Evolutionary conservation across 2,888 invertebrate species (phyloP).

Genomic region (Trissonchulus latispiculum): DNA sequence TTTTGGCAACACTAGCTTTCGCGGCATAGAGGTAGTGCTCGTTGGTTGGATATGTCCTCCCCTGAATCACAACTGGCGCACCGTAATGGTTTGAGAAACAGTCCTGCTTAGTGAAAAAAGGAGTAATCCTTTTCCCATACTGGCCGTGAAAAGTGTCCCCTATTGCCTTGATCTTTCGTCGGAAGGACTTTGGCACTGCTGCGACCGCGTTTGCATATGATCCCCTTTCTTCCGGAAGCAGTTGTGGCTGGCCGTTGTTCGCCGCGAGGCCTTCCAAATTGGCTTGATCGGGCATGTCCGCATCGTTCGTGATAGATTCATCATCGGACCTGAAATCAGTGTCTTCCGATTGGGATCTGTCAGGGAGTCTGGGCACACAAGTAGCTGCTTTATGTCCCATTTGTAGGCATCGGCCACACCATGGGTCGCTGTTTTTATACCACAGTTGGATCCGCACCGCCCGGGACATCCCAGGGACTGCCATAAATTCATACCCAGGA

Average conservation of each 20-base stretch:
- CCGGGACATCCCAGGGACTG: neutral
- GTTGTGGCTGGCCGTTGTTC: too few relatives aligned
- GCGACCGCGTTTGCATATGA: too few relatives aligned
- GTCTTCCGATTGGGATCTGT: too few relatives aligned
- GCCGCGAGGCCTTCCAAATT: too few relatives aligned
- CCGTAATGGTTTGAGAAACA: neutral
- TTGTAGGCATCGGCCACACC: neutral
- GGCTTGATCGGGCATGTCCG: too few relatives aligned
- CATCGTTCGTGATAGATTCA: too few relatives aligned
- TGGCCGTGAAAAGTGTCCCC: too few relatives aligned
- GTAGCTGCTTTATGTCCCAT: slow-evolving; percentile 12
- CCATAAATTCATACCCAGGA: neutral
- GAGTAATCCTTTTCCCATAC: neutral
- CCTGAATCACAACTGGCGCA: neutral
- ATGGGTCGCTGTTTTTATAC: neutral
- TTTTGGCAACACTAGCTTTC: neutral
- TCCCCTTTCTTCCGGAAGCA: too few relatives aligned
- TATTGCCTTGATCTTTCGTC: too few relatives aligned
- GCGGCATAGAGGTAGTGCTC: slow-evolving; percentile 10
- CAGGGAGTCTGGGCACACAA: too few relatives aligned
- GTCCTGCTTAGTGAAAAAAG: neutral
- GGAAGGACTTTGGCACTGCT: too few relatives aligned
- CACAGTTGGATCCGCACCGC: neutral
- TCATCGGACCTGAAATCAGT: too few relatives aligned
- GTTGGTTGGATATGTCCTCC: neutral